Evolutionary conservation across 1,140 invertebrate genomes (phyloP), one percentile per base, ranked within the genome.

Genomic region (Drosophila ironensis): DNA sequence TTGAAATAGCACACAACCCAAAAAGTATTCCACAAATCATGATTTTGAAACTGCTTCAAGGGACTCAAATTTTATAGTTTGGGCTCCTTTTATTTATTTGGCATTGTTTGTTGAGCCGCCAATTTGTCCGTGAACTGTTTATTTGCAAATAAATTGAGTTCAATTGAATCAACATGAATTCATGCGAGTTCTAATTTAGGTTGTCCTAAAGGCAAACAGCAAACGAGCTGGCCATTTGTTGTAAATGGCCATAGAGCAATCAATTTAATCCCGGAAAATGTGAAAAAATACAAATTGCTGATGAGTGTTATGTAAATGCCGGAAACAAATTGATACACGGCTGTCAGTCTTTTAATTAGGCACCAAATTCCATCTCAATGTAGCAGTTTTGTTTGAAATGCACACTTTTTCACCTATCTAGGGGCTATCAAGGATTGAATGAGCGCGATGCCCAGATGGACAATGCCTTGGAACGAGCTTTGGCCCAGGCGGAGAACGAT

Each of bases 401-500:
- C 60, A 71, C 68, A 52, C 68, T 48, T 19, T 33, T 30, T n/a
- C 44, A 12, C n/a, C 16, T 5, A 35, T 16, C 14, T 40, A 81
- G 69, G 2, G 57, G 54, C 16, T 88, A 87, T 42, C 63, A 70
- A 9, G 88, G 84, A 3, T 12, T 90, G 4, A 77, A 89, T 35
- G 89, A 90, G 44, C 87, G 75, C 4, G 77, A 53, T 66, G 71
- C 92, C 46, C 91, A 92, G 67, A 84, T 93, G 45, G 91, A 91
- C 53, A 88, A 89, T 5, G 91, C 91, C 28, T 71, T 94, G 25
- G 93, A 94, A 61, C 92, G 92, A 44, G 94, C 93, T 0, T 90
- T 95, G 0, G 91, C 92, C 47, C 93, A 94, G 88, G 93, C 93
- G 0, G 90, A 94, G 2, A 92, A 94, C 54, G 94, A 95, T 69